Conservation (phyloP, 23 tunicate genomes). For the Halocynthia aurantium region DNA sequence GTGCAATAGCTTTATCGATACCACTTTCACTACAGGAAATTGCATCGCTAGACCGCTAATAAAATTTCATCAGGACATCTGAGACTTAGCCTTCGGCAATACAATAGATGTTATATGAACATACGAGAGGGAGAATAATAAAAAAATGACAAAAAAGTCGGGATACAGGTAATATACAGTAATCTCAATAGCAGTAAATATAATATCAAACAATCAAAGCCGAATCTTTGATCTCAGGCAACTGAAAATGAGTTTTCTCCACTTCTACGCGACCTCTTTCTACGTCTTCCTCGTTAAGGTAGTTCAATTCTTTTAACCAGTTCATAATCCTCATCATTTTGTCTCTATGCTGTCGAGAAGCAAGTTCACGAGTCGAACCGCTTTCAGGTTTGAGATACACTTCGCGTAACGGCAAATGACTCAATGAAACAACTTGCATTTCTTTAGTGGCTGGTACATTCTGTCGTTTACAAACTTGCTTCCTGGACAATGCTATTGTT, state of each 20-base stretch:
- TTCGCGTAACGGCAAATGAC: slow-evolving; percentile 58
- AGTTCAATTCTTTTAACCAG: slow-evolving; percentile 63
- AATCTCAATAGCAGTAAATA: too few species aligned
- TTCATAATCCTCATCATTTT: slow-evolving; percentile 47
- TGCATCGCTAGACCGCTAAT: too few species aligned
- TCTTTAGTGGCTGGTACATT: neutral
- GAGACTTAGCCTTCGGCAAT: too few species aligned
- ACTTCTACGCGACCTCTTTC: slow-evolving; percentile 38
- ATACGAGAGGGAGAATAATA: too few species aligned
- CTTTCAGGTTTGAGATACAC: slow-evolving; percentile 64
- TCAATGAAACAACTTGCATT: slow-evolving; percentile 19
- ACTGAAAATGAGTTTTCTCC: slow-evolving; percentile 42
- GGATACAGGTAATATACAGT: too few species aligned
- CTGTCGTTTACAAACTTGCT: neutral
- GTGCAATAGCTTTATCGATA: too few species aligned
- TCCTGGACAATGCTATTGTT: slow-evolving; percentile 28
- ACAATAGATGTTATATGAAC: too few species aligned
- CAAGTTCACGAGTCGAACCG: slow-evolving; percentile 24
- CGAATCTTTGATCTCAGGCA: slow-evolving; percentile 53
- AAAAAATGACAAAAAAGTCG: too few species aligned
- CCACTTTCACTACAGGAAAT: too few species aligned
- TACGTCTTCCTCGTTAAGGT: slow-evolving; percentile 32
- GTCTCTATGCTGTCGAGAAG: slow-evolving; percentile 56
- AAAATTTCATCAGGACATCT: too few species aligned
- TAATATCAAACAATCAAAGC: neutral